These are phyloP conservation scores for Arvicanthis niloticus DNA, from an alignment of 2,113 vertebrate genomes.

Conservation along the genomic window DNA sequence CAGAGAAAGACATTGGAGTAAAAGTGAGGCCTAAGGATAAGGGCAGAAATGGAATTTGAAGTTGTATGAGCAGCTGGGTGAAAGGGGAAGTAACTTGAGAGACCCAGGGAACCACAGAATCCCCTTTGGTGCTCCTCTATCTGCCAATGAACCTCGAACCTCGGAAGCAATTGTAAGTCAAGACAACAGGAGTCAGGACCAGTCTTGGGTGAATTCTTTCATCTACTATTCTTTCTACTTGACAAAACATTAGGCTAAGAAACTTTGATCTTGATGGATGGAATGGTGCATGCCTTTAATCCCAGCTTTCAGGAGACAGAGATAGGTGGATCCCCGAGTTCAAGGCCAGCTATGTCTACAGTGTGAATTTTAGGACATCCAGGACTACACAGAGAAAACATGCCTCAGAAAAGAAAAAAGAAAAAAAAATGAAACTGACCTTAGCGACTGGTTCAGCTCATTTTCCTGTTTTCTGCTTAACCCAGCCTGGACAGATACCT, in stretches of 20 bases:
- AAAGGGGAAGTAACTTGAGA: not conserved
- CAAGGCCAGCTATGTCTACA: not conserved
- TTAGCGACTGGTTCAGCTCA: not conserved
- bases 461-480: constrained; percentile 13
- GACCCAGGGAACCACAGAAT: not conserved
- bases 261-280: not conserved
- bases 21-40: not conserved
- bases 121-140: not conserved
- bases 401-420: not conserved
- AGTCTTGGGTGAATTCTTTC: not conserved
- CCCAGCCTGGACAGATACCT: not conserved
- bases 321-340: not conserved
- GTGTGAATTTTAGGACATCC: not conserved
- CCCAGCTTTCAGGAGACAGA: not conserved
- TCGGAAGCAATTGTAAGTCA: not conserved
- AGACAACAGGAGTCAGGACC: not conserved
- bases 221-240: not conserved
- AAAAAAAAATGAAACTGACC: not conserved
- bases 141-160: not conserved
- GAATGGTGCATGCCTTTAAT: not conserved
- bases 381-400: not conserved
- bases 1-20: not conserved
- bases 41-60: not conserved
- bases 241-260: not conserved
- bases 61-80: not conserved